Percentiles rank a stretch among this genome's conserved stretches.
Conservation (phyloP, 2,888 invertebrate genomes). For the Doris montereyensis region DNA sequence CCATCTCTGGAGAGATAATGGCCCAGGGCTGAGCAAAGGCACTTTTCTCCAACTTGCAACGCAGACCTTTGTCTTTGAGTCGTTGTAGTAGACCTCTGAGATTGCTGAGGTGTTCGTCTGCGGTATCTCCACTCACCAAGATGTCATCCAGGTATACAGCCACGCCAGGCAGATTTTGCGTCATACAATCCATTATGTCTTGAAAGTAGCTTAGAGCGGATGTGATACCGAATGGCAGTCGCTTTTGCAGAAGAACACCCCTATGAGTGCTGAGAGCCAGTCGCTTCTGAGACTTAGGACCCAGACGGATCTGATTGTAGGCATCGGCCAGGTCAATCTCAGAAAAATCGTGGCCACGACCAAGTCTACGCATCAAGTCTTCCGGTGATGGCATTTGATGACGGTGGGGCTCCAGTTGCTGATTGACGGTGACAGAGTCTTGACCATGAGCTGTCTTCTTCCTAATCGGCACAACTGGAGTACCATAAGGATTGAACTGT, state of each 20-base stretch:
- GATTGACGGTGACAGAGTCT: slow-evolving; percentile 54
- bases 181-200: slow-evolving; percentile 20
- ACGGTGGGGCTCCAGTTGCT: slow-evolving; percentile 55
- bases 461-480: slow-evolving; percentile 12
- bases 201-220: too few species aligned
- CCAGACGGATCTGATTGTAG: slow-evolving; percentile 42
- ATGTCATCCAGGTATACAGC: too few species aligned
- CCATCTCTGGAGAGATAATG: not conserved
- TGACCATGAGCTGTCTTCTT: too few species aligned
- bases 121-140: slow-evolving; percentile 9
- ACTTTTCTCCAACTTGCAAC: too few species aligned
- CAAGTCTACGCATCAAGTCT: slow-evolving; percentile 52
- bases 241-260: slow-evolving; percentile 37
- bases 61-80: slow-evolving; percentile 14
- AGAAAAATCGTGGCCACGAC: slow-evolving; percentile 44
- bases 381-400: slow-evolving; percentile 52
- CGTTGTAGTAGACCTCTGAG: slow-evolving; percentile 8
- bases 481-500: slow-evolving; percentile 22
- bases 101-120: slow-evolving; percentile 20
- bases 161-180: slow-evolving; percentile 1
- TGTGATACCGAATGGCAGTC: too few species aligned
- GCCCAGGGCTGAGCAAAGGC: not conserved
- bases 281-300: slow-evolving; percentile 32
- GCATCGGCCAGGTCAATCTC: slow-evolving; percentile 42
- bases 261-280: too few species aligned